Evolutionary conservation across 1,140 invertebrate species (phyloP).

Genomic region (Aporrectodea caliginosa): DNA sequence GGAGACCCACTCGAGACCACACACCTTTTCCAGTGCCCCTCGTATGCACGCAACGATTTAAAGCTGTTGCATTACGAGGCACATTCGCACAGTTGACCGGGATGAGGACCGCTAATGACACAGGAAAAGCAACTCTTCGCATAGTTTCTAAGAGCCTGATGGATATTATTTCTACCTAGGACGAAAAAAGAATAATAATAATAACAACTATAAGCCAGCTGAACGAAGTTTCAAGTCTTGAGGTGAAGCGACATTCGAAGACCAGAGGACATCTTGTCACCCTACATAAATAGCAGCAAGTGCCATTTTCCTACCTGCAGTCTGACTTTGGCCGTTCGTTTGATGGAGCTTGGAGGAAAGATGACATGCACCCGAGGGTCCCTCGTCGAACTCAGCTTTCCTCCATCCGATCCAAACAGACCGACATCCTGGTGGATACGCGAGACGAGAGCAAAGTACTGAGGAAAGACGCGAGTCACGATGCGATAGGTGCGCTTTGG

Average conservation of each 20-base stretch:
- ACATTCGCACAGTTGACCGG: too few species aligned
- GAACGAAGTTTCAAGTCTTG: too few species aligned
- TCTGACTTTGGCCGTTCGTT: conserved; percentile 61
- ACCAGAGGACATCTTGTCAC: background rate
- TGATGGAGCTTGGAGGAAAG: conserved; percentile 87
- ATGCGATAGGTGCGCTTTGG: conserved; percentile 83
- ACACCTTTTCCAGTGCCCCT: too few species aligned
- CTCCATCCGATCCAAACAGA: conserved; percentile 92
- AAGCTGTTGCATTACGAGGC: too few species aligned
- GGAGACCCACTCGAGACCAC: too few species aligned
- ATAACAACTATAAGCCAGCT: too few species aligned
- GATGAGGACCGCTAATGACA: too few species aligned
- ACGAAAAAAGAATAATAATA: too few species aligned
- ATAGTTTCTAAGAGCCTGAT: too few species aligned
- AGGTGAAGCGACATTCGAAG: conserved; percentile 1
- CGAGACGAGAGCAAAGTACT: conserved; percentile 94
- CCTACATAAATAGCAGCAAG: background rate
- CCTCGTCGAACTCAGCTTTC: conserved; percentile 92
- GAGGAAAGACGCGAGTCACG: conserved; percentile 91
- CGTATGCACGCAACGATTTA: too few species aligned
- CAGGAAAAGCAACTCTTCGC: too few species aligned
- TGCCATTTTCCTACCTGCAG: conserved; percentile 19
- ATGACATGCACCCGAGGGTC: conserved; percentile 94
- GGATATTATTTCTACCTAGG: too few species aligned
- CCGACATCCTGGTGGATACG: conserved; percentile 92